Conservation (phyloP, 1,140 invertebrate species). For the Caenorhabditis latens region DNA sequence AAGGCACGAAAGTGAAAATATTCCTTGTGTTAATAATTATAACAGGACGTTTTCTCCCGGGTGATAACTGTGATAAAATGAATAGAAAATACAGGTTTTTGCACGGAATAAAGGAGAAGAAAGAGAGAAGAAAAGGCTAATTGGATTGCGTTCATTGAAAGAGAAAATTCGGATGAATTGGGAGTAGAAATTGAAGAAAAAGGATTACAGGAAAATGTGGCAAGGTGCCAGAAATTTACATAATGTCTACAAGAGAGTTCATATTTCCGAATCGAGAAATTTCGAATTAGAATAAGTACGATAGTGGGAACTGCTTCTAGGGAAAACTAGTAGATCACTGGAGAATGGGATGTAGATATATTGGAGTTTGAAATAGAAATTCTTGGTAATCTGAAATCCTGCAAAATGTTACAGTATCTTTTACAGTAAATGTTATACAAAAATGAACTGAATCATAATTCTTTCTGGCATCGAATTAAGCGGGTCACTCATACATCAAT, state of each 20-base stretch:
- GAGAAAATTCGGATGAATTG: conserved; percentile 6
- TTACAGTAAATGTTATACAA: too few relatives aligned
- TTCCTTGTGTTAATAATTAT: conserved; percentile 42
- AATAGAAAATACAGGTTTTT: neutral
- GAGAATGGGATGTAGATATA: too few relatives aligned
- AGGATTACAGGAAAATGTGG: neutral
- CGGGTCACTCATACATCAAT: too few relatives aligned
- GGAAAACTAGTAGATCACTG: too few relatives aligned
- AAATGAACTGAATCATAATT: too few relatives aligned
- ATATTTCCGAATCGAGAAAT: neutral
- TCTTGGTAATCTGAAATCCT: too few relatives aligned
- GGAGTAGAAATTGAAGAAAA: neutral
- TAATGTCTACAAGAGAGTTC: neutral
- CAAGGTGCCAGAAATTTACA: conserved; percentile 1
- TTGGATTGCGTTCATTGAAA: conserved; percentile 45
- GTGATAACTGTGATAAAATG: conserved; percentile 28
- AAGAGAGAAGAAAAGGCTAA: neutral
- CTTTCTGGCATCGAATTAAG: too few relatives aligned
- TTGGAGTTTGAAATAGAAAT: too few relatives aligned
- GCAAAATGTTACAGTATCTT: too few relatives aligned
- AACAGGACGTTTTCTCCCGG: conserved; percentile 14
- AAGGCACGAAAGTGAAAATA: conserved; percentile 39
- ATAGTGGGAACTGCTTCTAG: too few relatives aligned
- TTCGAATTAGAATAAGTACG: too few relatives aligned
- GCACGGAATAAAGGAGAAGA: neutral